Conservation (phyloP, 2,888 invertebrate species). For the Odontomyia ornata region DNA sequence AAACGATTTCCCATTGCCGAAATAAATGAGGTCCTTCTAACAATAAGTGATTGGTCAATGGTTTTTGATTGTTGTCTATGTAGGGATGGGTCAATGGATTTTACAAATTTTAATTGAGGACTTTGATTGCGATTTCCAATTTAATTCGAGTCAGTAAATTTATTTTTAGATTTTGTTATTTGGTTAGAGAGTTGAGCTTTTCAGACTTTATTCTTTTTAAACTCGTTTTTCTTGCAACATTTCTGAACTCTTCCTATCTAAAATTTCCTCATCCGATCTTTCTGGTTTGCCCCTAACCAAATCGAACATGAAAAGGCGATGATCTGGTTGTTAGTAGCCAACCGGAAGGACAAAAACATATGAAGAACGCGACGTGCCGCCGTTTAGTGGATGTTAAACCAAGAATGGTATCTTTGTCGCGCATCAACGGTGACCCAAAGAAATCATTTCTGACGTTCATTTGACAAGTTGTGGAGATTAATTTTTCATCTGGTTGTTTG, state of each 20-base stretch:
- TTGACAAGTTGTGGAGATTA: constrained; percentile 59
- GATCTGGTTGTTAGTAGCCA: constrained; percentile 4
- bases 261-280: too few species aligned
- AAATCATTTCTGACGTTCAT: constrained; percentile 56
- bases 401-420: constrained; percentile 36
- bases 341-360: neutral
- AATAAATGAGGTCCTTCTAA: constrained; percentile 16
- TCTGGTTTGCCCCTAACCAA: too few species aligned
- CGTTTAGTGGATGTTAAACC: neutral
- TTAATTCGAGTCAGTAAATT: too few species aligned
- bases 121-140: too few species aligned
- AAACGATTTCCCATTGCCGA: constrained; percentile 21
- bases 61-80: neutral
- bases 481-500: constrained; percentile 58
- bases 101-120: neutral
- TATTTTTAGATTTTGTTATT: too few species aligned
- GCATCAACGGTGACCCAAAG: constrained; percentile 29
- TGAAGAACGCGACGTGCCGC: constrained; percentile 1
- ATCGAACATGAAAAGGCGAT: constrained; percentile 20
- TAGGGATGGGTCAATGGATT: constrained; percentile 2
- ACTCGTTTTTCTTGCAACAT: too few species aligned
- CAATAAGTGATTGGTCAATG: constrained; percentile 21
- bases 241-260: too few species aligned
- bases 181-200: too few species aligned
- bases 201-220: too few species aligned